phyloP scores from a whole-genome alignment of 1,140 invertebrate species.

The Sipha flava region DNA sequence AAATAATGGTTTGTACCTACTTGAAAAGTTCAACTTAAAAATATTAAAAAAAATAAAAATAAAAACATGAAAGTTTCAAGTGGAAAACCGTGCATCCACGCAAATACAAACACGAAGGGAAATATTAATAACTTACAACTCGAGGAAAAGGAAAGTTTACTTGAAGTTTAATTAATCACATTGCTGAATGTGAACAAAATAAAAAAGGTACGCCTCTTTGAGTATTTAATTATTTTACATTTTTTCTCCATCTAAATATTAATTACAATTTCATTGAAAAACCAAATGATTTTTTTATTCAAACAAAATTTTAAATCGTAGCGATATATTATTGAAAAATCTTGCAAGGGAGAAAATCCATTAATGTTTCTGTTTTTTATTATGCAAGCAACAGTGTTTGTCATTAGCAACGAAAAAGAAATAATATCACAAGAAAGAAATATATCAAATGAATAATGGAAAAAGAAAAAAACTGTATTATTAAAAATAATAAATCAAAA shows the following conservation, averaged over 20 bases:
- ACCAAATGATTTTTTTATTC: neutral
- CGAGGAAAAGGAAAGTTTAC: neutral
- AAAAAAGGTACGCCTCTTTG: neutral
- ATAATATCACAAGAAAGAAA: neutral
- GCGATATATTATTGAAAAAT: conserved; percentile 3
- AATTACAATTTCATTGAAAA: conserved; percentile 18
- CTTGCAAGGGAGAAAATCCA: neutral
- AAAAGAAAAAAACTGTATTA: conserved; percentile 4
- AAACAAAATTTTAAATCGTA: neutral
- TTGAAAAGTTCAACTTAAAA: conserved; percentile 16
- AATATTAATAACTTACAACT: conserved; percentile 31
- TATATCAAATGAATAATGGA: conserved; percentile 10
- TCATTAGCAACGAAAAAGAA: neutral
- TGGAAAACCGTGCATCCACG: neutral
- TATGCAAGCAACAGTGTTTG: conserved; percentile 3
- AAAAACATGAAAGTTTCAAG: conserved; percentile 16
- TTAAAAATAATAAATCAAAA: conserved; percentile 23
- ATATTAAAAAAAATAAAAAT: neutral
- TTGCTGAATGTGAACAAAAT: conserved; percentile 13
- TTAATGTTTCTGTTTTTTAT: conserved; percentile 21
- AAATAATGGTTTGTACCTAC: conserved; percentile 9
- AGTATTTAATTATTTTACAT: conserved; percentile 23
- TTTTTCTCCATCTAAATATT: conserved; percentile 24
- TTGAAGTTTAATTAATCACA: conserved; percentile 26
- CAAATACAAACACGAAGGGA: conserved; percentile 17